Conservation (phyloP, 2,113 vertebrate genomes). For the Solea senegalensis region DNA sequence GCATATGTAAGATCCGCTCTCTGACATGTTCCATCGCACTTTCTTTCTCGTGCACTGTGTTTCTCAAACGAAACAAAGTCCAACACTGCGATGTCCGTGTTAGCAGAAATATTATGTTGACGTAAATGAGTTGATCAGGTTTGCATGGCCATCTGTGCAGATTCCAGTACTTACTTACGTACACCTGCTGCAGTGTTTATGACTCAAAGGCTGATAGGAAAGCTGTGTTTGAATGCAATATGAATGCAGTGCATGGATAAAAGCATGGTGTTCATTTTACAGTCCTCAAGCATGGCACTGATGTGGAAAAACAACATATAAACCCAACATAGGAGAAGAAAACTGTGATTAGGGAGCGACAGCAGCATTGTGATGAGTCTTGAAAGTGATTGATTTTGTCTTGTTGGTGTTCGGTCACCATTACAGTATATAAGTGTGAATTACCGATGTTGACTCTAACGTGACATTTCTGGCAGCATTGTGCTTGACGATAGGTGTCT, state of each 20-base stretch:
- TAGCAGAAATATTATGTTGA: not conserved
- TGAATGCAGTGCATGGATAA: constrained; percentile 49
- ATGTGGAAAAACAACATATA: too few relatives aligned
- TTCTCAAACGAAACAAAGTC: not conserved
- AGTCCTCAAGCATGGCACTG: constrained; percentile 33
- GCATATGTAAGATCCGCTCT: constrained; percentile 87
- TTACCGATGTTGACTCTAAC: too few relatives aligned
- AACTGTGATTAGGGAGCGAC: too few relatives aligned
- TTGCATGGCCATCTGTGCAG: constrained; percentile 32
- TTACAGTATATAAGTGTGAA: too few relatives aligned
- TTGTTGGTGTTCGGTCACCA: too few relatives aligned
- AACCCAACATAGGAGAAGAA: too few relatives aligned
- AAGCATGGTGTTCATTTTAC: constrained; percentile 41
- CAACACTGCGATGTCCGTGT: constrained; percentile 32
- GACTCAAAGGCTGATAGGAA: not conserved
- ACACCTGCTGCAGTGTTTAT: not conserved
- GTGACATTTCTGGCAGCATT: too few relatives aligned
- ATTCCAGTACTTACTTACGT: not conserved
- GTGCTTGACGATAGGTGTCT: not conserved
- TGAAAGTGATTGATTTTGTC: too few relatives aligned
- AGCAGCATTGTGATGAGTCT: too few relatives aligned
- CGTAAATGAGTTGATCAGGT: not conserved
- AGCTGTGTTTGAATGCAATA: constrained; percentile 21
- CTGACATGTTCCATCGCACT: not conserved
- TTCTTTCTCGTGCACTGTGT: not conserved